phyloP scores from a whole-genome alignment of 2,797 vertebrate genomes.

The Apodemus agrarius region DNA sequence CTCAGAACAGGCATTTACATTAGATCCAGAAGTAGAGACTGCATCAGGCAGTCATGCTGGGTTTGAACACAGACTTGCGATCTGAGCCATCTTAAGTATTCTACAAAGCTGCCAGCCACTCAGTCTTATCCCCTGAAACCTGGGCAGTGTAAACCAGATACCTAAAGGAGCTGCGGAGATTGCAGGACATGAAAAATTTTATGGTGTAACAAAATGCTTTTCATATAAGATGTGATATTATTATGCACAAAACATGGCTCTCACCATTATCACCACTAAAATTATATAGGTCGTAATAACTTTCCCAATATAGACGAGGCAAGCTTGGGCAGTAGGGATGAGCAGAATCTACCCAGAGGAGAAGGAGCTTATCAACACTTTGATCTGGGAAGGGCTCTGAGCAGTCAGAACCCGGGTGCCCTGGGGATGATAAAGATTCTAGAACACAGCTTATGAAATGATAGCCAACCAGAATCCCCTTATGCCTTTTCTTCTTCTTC shows the following conservation, averaged over 20 bases:
- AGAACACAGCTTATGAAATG: slow-evolving; percentile 27
- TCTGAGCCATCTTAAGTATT: not conserved
- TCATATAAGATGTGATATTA: not conserved
- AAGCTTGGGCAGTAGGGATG: not conserved
- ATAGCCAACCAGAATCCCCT: not conserved
- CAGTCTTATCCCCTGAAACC: not conserved
- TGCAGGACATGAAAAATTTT: not conserved
- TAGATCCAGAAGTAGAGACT: not conserved
- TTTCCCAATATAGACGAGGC: not conserved
- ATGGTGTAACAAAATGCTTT: not conserved
- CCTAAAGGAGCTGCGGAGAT: not conserved
- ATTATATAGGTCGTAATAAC: not conserved
- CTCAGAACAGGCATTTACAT: not conserved
- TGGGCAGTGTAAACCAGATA: not conserved
- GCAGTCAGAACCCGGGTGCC: not conserved
- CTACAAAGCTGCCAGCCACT: not conserved
- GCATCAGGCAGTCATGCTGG: not conserved
- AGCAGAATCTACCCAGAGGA: not conserved
- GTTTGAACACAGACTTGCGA: not conserved
- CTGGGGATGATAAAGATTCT: slow-evolving; percentile 32
- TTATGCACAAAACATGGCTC: not conserved
- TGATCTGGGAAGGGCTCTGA: not conserved
- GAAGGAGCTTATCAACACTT: not conserved
- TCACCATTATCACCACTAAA: not conserved
- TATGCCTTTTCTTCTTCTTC: slow-evolving; percentile 38